Conservation (phyloP, 2,888 invertebrate genomes). For the Drosophila meridiana region DNA sequence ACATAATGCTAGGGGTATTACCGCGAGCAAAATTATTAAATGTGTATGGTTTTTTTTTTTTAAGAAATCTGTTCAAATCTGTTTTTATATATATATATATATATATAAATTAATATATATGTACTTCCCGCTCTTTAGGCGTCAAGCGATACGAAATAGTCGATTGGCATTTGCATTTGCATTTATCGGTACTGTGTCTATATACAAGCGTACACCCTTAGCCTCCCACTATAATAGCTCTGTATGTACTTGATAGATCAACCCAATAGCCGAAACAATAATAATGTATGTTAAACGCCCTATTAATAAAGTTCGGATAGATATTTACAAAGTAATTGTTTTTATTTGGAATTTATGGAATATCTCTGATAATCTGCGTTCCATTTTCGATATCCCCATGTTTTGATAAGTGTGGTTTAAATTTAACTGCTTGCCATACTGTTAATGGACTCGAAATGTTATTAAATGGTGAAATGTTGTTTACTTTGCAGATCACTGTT, state of each 20-base stretch:
- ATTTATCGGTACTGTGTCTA: slow-evolving; percentile 37
- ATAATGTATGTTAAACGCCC: slow-evolving; percentile 34
- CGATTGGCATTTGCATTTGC: slow-evolving; percentile 23
- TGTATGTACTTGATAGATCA: slow-evolving; percentile 24
- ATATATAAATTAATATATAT: background rate
- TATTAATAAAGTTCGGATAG: slow-evolving; percentile 51
- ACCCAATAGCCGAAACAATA: slow-evolving; percentile 26
- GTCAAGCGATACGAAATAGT: slow-evolving; percentile 13
- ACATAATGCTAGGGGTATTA: slow-evolving; percentile 19
- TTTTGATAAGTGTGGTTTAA: background rate
- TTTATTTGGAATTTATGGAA: background rate
- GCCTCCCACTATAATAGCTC: slow-evolving; percentile 1
- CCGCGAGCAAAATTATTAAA: slow-evolving; percentile 31
- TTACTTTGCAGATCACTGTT: background rate
- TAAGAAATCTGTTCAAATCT: slow-evolving; percentile 30
- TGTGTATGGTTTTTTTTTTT: slow-evolving; percentile 27
- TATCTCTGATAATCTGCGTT: background rate
- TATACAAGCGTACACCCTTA: slow-evolving; percentile 12
- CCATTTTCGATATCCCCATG: background rate
- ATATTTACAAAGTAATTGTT: slow-evolving; percentile 17
- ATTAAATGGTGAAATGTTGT: background rate
- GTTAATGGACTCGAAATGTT: background rate
- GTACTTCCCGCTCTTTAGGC: slow-evolving; percentile 4
- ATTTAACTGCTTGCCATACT: background rate
- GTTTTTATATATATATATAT: slow-evolving; percentile 24